Evolutionary conservation across 2,888 invertebrate genomes (phyloP).

Genomic region (Elysia crispata): DNA sequence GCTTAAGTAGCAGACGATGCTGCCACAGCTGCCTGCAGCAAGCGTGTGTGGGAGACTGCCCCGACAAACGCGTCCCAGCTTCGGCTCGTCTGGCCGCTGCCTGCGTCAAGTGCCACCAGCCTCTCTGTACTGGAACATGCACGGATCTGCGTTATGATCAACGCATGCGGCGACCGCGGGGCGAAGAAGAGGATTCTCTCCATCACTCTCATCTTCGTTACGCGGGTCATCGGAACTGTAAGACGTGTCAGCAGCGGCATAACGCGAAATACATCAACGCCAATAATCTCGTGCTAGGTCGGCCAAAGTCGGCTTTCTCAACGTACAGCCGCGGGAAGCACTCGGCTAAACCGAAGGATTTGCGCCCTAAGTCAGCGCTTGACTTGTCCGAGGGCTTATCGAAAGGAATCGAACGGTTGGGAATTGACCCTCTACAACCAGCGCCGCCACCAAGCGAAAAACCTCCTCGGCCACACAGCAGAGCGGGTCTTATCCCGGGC

Average conservation of each 20-base stretch:
- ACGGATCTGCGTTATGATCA: conserved; percentile 64
- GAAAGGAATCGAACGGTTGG: conserved; percentile 64
- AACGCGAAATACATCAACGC: conserved; percentile 67
- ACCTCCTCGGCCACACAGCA: conserved; percentile 58
- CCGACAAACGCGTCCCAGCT: conserved; percentile 60
- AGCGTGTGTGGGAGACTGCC: conserved; percentile 71
- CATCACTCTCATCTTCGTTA: conserved; percentile 18
- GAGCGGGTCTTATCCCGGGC: conserved; percentile 63
- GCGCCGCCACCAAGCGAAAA: conserved; percentile 54
- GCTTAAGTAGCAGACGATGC: conserved; percentile 62
- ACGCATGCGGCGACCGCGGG: conserved; percentile 62
- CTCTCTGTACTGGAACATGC: conserved; percentile 63
- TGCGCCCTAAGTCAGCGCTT: conserved; percentile 58
- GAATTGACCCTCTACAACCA: conserved; percentile 59
- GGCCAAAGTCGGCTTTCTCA: conserved; percentile 63
- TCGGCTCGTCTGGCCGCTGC: conserved; percentile 35
- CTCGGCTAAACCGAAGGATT: conserved; percentile 59
- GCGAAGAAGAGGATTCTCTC: not conserved
- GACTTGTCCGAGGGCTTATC: conserved; percentile 54
- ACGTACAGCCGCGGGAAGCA: conserved; percentile 63
- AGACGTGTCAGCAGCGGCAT: conserved; percentile 61
- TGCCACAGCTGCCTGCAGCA: conserved; percentile 67
- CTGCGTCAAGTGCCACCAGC: conserved; percentile 62
- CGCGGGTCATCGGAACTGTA: conserved; percentile 59
- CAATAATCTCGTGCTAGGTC: conserved; percentile 63